Conservation (phyloP, 2,797 vertebrate species). For the Chlorospingus flavigularis region DNA sequence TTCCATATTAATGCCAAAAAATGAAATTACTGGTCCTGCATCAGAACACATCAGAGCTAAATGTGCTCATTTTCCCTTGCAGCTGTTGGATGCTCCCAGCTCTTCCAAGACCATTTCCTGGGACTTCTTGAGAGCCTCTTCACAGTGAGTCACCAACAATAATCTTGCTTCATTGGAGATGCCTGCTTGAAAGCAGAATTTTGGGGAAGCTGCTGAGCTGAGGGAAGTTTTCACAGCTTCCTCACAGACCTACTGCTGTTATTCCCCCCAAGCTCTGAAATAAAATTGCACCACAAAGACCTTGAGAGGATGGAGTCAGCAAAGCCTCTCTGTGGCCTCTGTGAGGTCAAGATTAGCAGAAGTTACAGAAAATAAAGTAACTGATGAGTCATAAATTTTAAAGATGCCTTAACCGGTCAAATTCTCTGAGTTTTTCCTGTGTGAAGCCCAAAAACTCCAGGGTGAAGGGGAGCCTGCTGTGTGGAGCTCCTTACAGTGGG, state of each 20-base stretch:
- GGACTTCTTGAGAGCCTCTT: slow-evolving; percentile 6
- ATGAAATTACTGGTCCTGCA: slow-evolving; percentile 23
- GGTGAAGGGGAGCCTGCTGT: not conserved
- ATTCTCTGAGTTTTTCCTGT: not conserved
- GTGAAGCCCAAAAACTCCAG: not conserved
- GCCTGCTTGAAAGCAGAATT: not conserved
- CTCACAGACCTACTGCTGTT: not conserved
- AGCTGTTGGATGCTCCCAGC: not conserved
- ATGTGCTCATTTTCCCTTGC: not conserved
- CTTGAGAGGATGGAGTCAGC: not conserved
- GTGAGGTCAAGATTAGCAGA: not conserved
- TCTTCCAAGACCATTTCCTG: not conserved
- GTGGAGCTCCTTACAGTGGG: not conserved
- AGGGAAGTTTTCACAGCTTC: not conserved
- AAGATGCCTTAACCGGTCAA: not conserved
- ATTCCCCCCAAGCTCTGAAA: not conserved
- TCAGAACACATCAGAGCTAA: slow-evolving; percentile 13
- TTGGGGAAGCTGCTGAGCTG: not conserved
- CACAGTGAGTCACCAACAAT: not conserved
- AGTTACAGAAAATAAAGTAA: not conserved
- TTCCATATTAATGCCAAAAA: not conserved
- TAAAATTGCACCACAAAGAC: not conserved
- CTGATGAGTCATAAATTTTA: not conserved
- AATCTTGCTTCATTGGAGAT: not conserved
- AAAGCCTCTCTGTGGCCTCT: not conserved